Evolutionary conservation across 2,888 invertebrate genomes (phyloP).

Genomic region (Dorcus hopei): DNA sequence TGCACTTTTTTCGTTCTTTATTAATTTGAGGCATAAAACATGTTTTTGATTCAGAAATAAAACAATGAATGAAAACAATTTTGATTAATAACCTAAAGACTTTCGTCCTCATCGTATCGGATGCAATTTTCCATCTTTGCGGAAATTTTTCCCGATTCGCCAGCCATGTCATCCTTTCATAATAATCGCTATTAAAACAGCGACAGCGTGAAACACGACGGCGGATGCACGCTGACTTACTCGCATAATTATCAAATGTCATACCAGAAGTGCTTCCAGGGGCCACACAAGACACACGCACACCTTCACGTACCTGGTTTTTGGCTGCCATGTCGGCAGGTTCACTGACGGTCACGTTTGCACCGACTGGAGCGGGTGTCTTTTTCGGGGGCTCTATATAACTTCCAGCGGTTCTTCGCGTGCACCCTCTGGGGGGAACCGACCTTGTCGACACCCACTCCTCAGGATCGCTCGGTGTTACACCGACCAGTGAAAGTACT

Average conservation of each 20-base stretch:
- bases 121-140: too few species aligned
- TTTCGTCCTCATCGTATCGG: too few species aligned
- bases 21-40: too few species aligned
- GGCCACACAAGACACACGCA: neutral
- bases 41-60: too few species aligned
- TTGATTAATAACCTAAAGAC: too few species aligned
- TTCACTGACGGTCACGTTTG: neutral
- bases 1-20: too few species aligned
- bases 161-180: too few species aligned
- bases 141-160: too few species aligned
- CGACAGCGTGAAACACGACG: neutral
- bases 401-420: slow-evolving; percentile 2
- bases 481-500: neutral
- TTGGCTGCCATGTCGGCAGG: slow-evolving; percentile 2
- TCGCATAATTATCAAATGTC: neutral
- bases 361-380: neutral
- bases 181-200: too few species aligned
- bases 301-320: slow-evolving; percentile 1
- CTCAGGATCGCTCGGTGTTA: neutral
- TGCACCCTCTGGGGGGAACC: neutral
- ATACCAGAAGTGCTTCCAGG: neutral
- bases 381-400: neutral
- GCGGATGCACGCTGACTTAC: neutral
- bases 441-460: slow-evolving; percentile 5
- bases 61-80: too few species aligned